These are phyloP conservation scores for Heterodera filipjevi DNA, from an alignment of 2,888 invertebrate genomes.

Conservation along the genomic window DNA sequence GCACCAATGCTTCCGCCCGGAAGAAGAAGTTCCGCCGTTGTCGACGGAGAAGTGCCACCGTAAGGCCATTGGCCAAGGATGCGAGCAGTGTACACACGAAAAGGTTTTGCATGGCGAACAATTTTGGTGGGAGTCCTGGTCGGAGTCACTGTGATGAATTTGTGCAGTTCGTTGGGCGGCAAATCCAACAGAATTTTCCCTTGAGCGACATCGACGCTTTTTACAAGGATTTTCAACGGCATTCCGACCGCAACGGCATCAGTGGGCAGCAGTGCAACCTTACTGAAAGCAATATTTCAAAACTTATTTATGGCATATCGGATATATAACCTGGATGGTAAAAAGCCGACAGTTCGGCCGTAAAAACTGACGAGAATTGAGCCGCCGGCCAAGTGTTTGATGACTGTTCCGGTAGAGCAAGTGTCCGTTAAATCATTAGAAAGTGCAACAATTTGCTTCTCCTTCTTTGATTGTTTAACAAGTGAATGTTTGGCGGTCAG, in stretches of 20 bases:
- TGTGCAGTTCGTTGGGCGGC: not conserved
- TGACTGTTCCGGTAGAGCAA: constrained; percentile 44
- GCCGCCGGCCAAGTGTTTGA: constrained; percentile 45
- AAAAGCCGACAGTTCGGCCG: constrained; percentile 47
- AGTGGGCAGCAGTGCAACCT: not conserved
- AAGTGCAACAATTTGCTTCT: constrained; percentile 35
- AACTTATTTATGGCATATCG: not conserved
- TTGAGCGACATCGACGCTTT: constrained; percentile 34
- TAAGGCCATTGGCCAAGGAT: constrained; percentile 44
- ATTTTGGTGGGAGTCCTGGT: not conserved
- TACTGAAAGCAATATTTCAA: constrained; percentile 11
- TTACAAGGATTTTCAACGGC: constrained; percentile 36
- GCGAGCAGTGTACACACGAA: constrained; percentile 40
- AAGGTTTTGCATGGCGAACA: constrained; percentile 40
- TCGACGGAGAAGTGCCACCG: constrained; percentile 37
- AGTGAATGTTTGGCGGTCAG: constrained; percentile 49
- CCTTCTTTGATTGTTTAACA: constrained; percentile 38
- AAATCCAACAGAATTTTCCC: constrained; percentile 37
- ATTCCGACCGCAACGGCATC: constrained; percentile 28
- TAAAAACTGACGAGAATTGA: constrained; percentile 50
- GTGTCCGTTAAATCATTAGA: constrained; percentile 36
- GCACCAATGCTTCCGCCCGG: constrained; percentile 43
- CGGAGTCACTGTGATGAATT: too few relatives aligned
- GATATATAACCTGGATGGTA: constrained; percentile 21
- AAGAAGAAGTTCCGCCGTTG: constrained; percentile 40